Evolutionary conservation across 2,888 invertebrate genomes (phyloP).

Genomic region (Drosophila subsilvestris): DNA sequence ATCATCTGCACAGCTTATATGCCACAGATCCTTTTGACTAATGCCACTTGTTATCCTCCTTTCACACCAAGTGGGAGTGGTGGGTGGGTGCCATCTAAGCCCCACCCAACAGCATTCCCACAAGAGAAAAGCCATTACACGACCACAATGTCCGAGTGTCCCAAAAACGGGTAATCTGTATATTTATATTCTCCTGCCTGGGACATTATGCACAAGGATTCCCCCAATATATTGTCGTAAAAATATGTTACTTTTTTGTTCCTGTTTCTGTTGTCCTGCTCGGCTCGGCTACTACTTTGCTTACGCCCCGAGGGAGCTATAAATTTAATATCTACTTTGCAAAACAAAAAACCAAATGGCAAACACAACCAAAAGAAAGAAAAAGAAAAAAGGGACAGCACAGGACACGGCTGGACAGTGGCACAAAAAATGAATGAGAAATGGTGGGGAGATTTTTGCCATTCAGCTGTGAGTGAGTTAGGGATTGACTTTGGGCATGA

Average conservation of each 20-base stretch:
- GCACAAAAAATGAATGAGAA: slow-evolving; percentile 1
- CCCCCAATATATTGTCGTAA: slow-evolving; percentile 74
- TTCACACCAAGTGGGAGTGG: slow-evolving; percentile 11
- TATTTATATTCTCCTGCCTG: slow-evolving; percentile 72
- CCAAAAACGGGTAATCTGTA: slow-evolving; percentile 73
- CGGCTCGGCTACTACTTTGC: slow-evolving; percentile 64
- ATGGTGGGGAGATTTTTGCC: slow-evolving; percentile 5
- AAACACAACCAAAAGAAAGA: slow-evolving; percentile 28
- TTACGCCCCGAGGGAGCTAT: slow-evolving; percentile 83
- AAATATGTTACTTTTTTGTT: slow-evolving; percentile 70
- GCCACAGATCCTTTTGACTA: slow-evolving; percentile 44
- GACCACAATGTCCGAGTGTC: slow-evolving; percentile 51
- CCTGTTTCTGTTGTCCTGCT: slow-evolving; percentile 6
- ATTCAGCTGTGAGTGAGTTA: not conserved
- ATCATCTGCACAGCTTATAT: slow-evolving; percentile 43
- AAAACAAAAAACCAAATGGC: slow-evolving; percentile 74
- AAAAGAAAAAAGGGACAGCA: slow-evolving; percentile 8
- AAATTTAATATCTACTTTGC: slow-evolving; percentile 83
- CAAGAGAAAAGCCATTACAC: slow-evolving; percentile 52
- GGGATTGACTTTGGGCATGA: not conserved
- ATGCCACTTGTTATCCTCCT: slow-evolving; percentile 65
- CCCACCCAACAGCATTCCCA: slow-evolving; percentile 21
- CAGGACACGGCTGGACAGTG: not conserved
- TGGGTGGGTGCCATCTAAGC: slow-evolving; percentile 31
- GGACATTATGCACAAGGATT: slow-evolving; percentile 72